Conservation (phyloP, 2,113 vertebrate genomes). For the Narcine bancroftii region DNA sequence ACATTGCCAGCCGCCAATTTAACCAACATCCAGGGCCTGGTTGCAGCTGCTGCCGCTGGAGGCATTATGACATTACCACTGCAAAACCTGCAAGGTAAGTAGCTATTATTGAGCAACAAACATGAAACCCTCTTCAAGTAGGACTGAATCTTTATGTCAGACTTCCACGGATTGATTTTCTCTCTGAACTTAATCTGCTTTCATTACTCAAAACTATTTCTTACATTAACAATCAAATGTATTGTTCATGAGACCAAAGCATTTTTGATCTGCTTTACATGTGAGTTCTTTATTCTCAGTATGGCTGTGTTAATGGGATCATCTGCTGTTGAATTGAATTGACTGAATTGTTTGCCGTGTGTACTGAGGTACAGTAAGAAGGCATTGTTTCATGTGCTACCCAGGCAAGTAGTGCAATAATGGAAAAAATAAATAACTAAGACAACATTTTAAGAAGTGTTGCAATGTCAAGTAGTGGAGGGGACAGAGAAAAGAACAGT, state of each 20-base stretch:
- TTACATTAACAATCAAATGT: neutral
- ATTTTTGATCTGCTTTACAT: conserved; percentile 15
- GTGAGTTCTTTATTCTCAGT: neutral
- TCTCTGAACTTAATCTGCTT: neutral
- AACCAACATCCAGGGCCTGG: conserved; percentile 87
- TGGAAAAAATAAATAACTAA: too few relatives aligned
- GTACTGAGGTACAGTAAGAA: too few relatives aligned
- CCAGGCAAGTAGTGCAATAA: too few relatives aligned
- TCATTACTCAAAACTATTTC: neutral
- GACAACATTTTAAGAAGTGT: too few relatives aligned
- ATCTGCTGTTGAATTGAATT: neutral
- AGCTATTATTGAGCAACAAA: neutral
- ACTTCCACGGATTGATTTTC: neutral
- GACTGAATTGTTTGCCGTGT: too few relatives aligned
- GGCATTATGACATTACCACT: conserved; percentile 97
- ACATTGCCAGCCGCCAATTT: conserved; percentile 88
- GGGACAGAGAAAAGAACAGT: too few relatives aligned
- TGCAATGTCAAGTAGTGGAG: too few relatives aligned
- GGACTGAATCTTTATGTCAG: neutral
- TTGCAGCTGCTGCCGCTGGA: conserved; percentile 93
- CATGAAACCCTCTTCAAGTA: neutral
- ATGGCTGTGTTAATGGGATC: neutral
- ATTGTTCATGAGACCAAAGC: neutral
- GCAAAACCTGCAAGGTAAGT: conserved; percentile 97
- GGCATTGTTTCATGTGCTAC: too few relatives aligned